These are phyloP conservation scores for Fukomys damarensis DNA, from an alignment of 2,113 vertebrate species.

Conservation along the genomic window DNA sequence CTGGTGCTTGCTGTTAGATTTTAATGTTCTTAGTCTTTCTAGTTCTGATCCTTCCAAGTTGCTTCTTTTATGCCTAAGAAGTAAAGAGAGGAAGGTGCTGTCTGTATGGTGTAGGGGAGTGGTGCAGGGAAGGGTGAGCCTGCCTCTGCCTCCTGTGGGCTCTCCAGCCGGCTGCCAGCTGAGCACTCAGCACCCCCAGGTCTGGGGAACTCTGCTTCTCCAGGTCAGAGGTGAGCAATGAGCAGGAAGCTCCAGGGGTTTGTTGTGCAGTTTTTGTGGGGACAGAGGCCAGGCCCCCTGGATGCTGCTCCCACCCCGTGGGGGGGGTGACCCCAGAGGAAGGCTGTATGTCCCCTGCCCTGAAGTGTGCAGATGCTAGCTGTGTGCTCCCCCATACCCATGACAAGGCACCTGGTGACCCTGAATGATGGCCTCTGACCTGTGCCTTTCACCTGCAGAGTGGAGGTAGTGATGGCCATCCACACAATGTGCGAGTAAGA, in stretches of 20 bases:
- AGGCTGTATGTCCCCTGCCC: not conserved
- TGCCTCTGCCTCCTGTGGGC: not conserved
- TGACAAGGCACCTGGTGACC: not conserved
- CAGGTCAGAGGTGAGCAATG: not conserved
- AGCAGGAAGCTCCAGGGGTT: not conserved
- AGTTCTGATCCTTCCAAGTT: not conserved
- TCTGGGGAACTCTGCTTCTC: not conserved
- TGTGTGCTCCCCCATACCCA: not conserved
- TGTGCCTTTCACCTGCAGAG: not conserved
- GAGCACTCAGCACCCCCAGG: not conserved
- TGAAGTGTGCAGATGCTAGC: not conserved
- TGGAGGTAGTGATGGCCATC: not conserved
- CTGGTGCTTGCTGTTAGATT: not conserved
- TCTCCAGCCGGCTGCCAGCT: not conserved
- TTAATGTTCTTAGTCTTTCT: not conserved
- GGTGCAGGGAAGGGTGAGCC: not conserved
- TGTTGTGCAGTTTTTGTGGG: not conserved
- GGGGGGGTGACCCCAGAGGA: not conserved
- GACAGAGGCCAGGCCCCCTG: not conserved
- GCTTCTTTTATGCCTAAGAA: not conserved
- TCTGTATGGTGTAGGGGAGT: too few relatives aligned
- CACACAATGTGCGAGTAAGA: not conserved
- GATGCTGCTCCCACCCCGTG: not conserved
- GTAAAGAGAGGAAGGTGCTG: not conserved
- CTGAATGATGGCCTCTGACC: not conserved